Evolutionary conservation across 2,113 vertebrate genomes (phyloP).

Genomic region (Tachuris rubrigastra): DNA sequence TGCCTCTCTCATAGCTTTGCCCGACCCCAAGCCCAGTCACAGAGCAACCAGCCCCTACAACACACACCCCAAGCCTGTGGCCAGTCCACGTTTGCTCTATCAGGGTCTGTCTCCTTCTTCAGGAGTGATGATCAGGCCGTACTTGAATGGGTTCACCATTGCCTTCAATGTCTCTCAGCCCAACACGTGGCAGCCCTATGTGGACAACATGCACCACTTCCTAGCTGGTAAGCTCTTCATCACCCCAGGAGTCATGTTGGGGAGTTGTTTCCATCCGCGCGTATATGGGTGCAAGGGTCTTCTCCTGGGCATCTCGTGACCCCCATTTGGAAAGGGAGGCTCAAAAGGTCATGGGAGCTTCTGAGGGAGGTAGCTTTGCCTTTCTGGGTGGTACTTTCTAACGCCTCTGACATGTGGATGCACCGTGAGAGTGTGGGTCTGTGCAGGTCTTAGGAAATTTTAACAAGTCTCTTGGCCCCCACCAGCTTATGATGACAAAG

Average conservation of each 20-base stretch:
- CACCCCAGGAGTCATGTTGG: rapidly evolving
- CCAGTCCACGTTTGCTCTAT: not conserved
- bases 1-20: rapidly evolving
- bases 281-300: not conserved
- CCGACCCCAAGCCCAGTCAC: rapidly evolving
- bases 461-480: not conserved
- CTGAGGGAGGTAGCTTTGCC: not conserved
- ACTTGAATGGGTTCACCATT: conserved; percentile 84
- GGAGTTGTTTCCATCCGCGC: not conserved
- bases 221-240: conserved; percentile 80
- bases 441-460: rapidly evolving
- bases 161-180: conserved; percentile 85
- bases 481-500: conserved; percentile 88
- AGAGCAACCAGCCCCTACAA: not conserved
- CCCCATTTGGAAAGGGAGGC: not conserved
- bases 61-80: not conserved
- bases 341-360: not conserved
- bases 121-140: conserved; percentile 95
- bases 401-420: rapidly evolving
- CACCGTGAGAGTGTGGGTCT: not conserved
- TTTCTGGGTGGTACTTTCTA: not conserved
- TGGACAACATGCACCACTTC: conserved; percentile 84
- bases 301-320: not conserved
- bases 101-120: conserved; percentile 57
- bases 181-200: conserved; percentile 87